A percentile compares a stretch with the other conserved stretches of the same genome.
Conservation (phyloP, 1,140 invertebrate species). For the Oncopodura yosiiana region DNA sequence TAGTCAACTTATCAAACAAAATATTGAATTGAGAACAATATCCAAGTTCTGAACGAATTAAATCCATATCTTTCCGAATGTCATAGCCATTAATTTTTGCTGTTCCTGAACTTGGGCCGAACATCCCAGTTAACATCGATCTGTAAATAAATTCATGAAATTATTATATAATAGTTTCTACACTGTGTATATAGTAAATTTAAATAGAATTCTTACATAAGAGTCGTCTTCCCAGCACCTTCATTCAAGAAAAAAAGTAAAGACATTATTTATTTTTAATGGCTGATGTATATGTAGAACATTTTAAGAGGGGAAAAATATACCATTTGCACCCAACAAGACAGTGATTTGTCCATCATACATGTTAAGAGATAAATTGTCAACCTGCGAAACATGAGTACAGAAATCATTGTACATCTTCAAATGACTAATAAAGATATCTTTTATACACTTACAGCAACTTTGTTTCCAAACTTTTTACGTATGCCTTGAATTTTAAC, state of each 20-base stretch:
- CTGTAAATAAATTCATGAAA: background rate
- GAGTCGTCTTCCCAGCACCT: slow-evolving; percentile 59
- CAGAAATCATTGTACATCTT: too few species aligned
- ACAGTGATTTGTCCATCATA: slow-evolving; percentile 27
- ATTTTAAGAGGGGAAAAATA: slow-evolving; percentile 26
- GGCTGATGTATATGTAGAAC: background rate
- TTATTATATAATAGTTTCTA: background rate
- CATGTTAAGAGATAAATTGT: slow-evolving; percentile 21
- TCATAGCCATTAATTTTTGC: slow-evolving; percentile 56
- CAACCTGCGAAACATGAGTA: too few species aligned
- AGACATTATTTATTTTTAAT: background rate
- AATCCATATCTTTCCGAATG: slow-evolving; percentile 49
- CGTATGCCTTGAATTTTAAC: slow-evolving; percentile 11
- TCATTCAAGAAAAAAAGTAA: slow-evolving; percentile 43
- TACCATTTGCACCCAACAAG: slow-evolving; percentile 41
- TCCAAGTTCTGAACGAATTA: slow-evolving; percentile 60
- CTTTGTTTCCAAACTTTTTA: slow-evolving; percentile 15
- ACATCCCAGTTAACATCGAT: slow-evolving; percentile 45
- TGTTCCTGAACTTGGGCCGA: slow-evolving; percentile 51
- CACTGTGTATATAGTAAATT: background rate
- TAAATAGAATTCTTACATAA: background rate
- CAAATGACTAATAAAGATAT: too few species aligned
- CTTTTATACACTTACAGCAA: too few species aligned
- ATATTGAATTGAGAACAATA: slow-evolving; percentile 93
- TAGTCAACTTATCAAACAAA: slow-evolving; percentile 78